Base-by-base conservation (phyloP, 2,888 invertebrate genomes). In the Meteorus colon region DNA sequence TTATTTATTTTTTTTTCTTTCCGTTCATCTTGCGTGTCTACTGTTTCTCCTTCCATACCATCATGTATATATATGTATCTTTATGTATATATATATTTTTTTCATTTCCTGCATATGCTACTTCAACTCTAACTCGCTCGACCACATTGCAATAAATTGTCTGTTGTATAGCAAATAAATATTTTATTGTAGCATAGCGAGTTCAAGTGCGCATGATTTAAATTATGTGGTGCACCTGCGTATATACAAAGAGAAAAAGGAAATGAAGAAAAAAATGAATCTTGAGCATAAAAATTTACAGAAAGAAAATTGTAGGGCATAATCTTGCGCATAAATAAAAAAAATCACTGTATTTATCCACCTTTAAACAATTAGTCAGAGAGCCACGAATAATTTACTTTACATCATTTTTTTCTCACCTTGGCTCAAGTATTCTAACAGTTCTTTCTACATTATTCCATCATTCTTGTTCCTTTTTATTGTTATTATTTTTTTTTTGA, bases 21-120 rank as follows among this genome's bases (percentile, higher is more conserved):
- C 27, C 41, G 37, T 31, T 63, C 68, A 27, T 70, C 41, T 63
- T 63, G 65, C 69, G 75, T 65, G 51, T 55, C 29, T 55, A 69
- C 41, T 41, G 34, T 34, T 55, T 59, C 29, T 66, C 41, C 19
- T 37, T 41, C 16, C 5, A 27, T 62, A 24, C 37, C 27, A 5
- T 37, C 37, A 27, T 73, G 31, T 2, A 66, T 41, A 27, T 24
- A 55, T 55, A 55, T 48, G n/a, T 48, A 48, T 48, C 10, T 55
- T 19, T 55, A 55, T 55, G 19, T 55, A 41, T 12, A 41, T 41
- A 41, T 55, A 41, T 41, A 41, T 55, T 19, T 19, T 48, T 51
- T 16, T 55, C 59, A 24, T 37, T 66, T 37, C 37, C 37, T 65
- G 34, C 19, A n/a, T 37, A 65, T 24, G 34, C 19, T 65, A 19